A percentile compares a stretch with the other conserved stretches of the same genome.
Evolutionary conservation across 2,888 invertebrate species (phyloP).

Genomic region (Galerucella nymphaeae): DNA sequence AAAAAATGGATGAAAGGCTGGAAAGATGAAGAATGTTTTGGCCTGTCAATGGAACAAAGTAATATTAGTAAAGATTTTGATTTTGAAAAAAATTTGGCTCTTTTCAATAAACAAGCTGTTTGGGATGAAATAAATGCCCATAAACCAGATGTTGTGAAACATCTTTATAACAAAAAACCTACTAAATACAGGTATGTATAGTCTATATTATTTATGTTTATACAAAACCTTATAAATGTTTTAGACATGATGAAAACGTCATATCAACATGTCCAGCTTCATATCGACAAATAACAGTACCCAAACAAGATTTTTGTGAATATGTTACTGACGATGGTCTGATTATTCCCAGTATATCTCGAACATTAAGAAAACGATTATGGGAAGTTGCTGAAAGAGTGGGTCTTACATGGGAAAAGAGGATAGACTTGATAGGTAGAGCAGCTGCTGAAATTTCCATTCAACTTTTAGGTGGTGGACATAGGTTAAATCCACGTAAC

Average conservation of each 20-base stretch:
- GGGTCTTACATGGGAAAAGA: conserved; percentile 75
- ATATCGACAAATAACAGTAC: conserved; percentile 77
- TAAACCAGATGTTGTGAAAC: conserved; percentile 72
- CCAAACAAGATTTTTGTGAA: conserved; percentile 71
- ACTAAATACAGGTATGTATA: conserved; percentile 61
- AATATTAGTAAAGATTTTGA: conserved; percentile 83
- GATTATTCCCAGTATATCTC: conserved; percentile 80
- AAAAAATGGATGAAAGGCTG: conserved; percentile 65
- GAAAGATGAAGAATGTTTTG: conserved; percentile 83
- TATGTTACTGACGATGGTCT: conserved; percentile 87
- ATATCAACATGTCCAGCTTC: conserved; percentile 74
- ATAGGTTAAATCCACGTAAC: conserved; percentile 86
- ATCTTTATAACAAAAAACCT: conserved; percentile 63
- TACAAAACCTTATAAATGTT: conserved; percentile 59
- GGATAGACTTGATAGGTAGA: conserved; percentile 82
- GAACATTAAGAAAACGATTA: conserved; percentile 74
- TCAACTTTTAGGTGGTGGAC: conserved; percentile 84
- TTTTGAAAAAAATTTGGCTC: conserved; percentile 92
- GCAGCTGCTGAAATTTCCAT: conserved; percentile 87
- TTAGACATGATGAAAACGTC: conserved; percentile 88
- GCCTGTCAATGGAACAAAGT: conserved; percentile 75
- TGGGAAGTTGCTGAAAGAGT: conserved; percentile 76
- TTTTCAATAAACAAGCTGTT: conserved; percentile 88
- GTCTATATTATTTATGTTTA: not conserved
- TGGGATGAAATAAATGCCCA: conserved; percentile 77